These are phyloP conservation scores for Agrilus mali DNA, from an alignment of 2,888 invertebrate genomes.

Conservation along the genomic window DNA sequence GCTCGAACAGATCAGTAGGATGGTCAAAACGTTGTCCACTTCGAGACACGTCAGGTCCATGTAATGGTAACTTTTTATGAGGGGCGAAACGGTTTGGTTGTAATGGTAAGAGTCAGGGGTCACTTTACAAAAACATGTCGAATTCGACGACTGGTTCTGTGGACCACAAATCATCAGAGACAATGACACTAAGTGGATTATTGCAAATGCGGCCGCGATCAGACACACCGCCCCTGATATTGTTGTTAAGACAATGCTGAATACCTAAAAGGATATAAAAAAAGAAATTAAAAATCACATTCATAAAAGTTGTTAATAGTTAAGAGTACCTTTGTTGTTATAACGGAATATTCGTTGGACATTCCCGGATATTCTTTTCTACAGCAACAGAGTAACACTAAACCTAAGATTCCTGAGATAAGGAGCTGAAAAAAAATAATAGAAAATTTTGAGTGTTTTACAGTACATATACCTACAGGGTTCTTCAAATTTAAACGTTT, in stretches of 20 bases:
- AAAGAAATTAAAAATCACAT: conserved; percentile 5
- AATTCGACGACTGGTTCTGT: conserved; percentile 26
- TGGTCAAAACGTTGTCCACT: conserved; percentile 30
- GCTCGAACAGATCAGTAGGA: conserved; percentile 30
- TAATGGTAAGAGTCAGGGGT: conserved; percentile 11
- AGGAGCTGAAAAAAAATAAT: conserved; percentile 31
- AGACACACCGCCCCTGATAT: conserved; percentile 30
- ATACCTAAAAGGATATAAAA: conserved; percentile 31
- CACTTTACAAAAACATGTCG: conserved; percentile 31
- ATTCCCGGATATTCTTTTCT: conserved; percentile 33
- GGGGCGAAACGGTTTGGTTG: conserved; percentile 8
- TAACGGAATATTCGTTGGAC: conserved; percentile 28
- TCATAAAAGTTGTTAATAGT: neutral
- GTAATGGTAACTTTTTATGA: conserved; percentile 29
- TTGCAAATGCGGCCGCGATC: conserved; percentile 29
- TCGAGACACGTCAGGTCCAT: conserved; percentile 35
- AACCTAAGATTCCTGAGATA: conserved; percentile 31
- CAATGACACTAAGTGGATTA: conserved; percentile 31
- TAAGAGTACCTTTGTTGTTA: conserved; percentile 31
- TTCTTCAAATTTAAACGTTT: no score
- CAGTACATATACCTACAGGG: no score
- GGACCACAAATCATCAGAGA: conserved; percentile 31
- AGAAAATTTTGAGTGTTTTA: neutral
- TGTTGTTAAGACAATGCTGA: conserved; percentile 30
- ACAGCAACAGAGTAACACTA: conserved; percentile 32